These are phyloP conservation scores for Mythimna impura DNA, from an alignment of 2,888 invertebrate genomes.

Conservation along the genomic window DNA sequence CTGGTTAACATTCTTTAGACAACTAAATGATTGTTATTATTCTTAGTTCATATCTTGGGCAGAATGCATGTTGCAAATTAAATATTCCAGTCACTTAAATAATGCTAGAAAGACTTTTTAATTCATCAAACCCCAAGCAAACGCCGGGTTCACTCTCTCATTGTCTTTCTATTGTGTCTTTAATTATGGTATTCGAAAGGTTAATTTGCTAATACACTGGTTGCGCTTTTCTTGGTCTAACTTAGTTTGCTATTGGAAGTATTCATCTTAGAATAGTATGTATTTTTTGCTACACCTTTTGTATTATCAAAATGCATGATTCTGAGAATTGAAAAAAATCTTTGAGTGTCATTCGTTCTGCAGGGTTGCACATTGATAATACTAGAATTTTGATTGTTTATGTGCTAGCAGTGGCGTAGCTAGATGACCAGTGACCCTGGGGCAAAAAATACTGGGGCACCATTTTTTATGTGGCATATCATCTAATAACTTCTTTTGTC, in stretches of 20 bases:
- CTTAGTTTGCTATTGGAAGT: background rate
- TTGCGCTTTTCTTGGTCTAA: background rate
- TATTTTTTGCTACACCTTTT: constrained; percentile 11
- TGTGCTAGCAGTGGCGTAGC: background rate
- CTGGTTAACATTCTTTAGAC: background rate
- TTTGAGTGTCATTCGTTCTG: background rate
- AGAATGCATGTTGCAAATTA: background rate
- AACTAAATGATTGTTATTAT: background rate
- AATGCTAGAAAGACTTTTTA: background rate
- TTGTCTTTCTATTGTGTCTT: no score
- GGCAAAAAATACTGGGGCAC: no score
- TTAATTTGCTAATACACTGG: background rate
- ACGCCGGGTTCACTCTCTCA: no score
- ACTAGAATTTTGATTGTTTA: background rate
- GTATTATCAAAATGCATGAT: constrained; percentile 7
- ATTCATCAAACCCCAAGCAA: no score
- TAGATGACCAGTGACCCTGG: background rate
- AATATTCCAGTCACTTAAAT: background rate
- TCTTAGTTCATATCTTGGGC: constrained; percentile 1
- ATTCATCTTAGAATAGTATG: background rate
- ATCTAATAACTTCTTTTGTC: no score
- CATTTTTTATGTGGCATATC: no score
- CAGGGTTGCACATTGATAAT: background rate
- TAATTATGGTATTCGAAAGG: no score
- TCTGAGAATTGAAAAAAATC: background rate